Conservation (phyloP, 2,888 invertebrate species). For the Gisinianus flammeolus region DNA sequence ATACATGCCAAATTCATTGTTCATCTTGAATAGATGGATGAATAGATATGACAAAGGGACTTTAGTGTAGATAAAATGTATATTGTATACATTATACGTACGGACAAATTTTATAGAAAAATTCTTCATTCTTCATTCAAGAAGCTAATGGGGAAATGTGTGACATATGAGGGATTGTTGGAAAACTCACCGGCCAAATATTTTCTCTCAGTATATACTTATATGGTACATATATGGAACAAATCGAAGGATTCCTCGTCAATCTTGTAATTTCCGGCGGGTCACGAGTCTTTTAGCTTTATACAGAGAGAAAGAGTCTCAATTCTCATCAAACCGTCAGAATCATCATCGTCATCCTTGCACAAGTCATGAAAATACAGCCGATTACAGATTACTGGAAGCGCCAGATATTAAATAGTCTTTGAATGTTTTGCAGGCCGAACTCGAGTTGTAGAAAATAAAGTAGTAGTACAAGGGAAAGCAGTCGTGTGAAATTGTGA, state of each 20-base stretch:
- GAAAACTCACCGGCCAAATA: background rate
- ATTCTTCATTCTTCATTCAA: background rate
- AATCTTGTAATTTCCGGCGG: slow-evolving; percentile 35
- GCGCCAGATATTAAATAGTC: too few relatives aligned
- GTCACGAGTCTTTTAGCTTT: slow-evolving; percentile 27
- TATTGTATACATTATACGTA: too few relatives aligned
- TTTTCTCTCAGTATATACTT: background rate
- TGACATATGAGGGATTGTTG: background rate
- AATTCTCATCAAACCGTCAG: background rate
- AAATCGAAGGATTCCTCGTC: slow-evolving; percentile 6
- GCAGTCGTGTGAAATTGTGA: too few relatives aligned
- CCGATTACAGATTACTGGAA: too few relatives aligned
- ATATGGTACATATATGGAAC: background rate
- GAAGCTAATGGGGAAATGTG: background rate
- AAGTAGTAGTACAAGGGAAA: too few relatives aligned
- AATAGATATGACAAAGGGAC: too few relatives aligned
- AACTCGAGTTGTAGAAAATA: too few relatives aligned
- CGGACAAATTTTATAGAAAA: background rate
- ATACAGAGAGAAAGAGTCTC: too few relatives aligned
- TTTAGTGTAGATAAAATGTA: too few relatives aligned
- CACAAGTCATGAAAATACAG: too few relatives aligned
- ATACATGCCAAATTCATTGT: background rate
- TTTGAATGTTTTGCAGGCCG: too few relatives aligned
- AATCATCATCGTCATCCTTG: background rate
- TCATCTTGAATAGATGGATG: background rate